Base-by-base conservation (phyloP, 2,113 vertebrate species). In the Bagarius yarrelli region DNA sequence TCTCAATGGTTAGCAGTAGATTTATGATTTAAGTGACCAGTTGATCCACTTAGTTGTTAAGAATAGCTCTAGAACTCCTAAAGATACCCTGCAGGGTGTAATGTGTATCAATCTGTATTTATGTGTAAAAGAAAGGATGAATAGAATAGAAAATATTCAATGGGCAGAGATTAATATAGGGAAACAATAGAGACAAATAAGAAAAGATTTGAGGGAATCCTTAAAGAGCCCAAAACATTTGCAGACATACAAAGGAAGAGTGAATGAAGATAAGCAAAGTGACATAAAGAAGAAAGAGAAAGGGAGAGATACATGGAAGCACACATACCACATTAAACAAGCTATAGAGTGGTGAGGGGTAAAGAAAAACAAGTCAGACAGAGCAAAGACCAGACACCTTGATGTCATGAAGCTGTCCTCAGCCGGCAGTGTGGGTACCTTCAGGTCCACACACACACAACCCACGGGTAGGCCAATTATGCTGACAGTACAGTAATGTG, bases 181-280 rank as follows among this genome's bases (percentile, higher is more conserved):
- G 13, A 40, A 57, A 27, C 21, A n/a, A 57, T n/a, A 15, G 53
- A 83, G 63, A 78, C 32, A 18, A 1, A 50, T 61, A 80, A 16
- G 50, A 50, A 66, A 84, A 84, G 84, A 86, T 85, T 44, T 30
- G 47, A 47, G 40, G 23, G 21, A 16, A 23, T 21, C 27, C 36
- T 40, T 40, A 40, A 40, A 40, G 36, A 8, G 8, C 3, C 36
- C 36, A 40, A n/a, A n/a, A n/a, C n/a, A n/a, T n/a, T n/a, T n/a
- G n/a, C n/a, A 40, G 23, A 27, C 16, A 16, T 53, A 67, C 15
- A 71, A 14, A 74, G 30, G 32, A 9, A n/a, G 25, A 9, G 13
- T 47, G 57, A 66, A 23, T 19, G 4, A 67, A 19, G 18, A 23
- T 25, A 21, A 67, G 66, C 36, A 15, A 32, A n/a, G 23, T 14